Conservation (phyloP, 2,888 invertebrate genomes). For the Craniophora ligustri region DNA sequence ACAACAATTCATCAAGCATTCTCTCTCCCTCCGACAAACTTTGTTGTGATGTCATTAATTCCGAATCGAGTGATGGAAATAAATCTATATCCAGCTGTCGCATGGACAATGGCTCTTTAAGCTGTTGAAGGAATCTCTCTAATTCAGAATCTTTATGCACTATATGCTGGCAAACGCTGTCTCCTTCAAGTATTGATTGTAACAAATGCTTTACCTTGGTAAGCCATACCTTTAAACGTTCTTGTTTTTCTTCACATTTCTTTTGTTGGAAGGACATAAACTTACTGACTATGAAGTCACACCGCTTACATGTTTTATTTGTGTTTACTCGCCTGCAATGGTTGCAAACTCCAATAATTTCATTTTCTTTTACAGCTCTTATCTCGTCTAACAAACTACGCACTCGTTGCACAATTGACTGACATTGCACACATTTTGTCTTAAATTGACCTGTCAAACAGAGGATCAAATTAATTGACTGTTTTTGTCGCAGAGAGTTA, state of each 20-base stretch:
- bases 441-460: slow-evolving; percentile 56
- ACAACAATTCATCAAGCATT: slow-evolving; percentile 54
- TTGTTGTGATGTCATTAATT: slow-evolving; percentile 23
- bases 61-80: slow-evolving; percentile 44
- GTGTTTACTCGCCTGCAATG: slow-evolving; percentile 59
- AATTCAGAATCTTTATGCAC: slow-evolving; percentile 42
- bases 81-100: slow-evolving; percentile 48
- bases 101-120: slow-evolving; percentile 47
- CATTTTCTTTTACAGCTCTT: slow-evolving; percentile 56
- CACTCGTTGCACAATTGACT: slow-evolving; percentile 57
- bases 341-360: slow-evolving; percentile 60
- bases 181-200: slow-evolving; percentile 50
- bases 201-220: slow-evolving; percentile 59
- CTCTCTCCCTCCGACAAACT: slow-evolving; percentile 52
- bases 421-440: slow-evolving; percentile 62
- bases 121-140: slow-evolving; percentile 52
- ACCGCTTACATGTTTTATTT: slow-evolving; percentile 62
- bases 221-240: slow-evolving; percentile 56
- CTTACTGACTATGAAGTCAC: slow-evolving; percentile 59
- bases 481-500: no score
- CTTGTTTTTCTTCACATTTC: slow-evolving; percentile 43
- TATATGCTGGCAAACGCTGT: slow-evolving; percentile 51
- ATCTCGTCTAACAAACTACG: slow-evolving; percentile 63
- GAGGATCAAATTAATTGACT: background rate
- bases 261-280: slow-evolving; percentile 50